Conservation (phyloP, 35 echinoderm and acorn worm species). For the Amphiura filiformis region DNA sequence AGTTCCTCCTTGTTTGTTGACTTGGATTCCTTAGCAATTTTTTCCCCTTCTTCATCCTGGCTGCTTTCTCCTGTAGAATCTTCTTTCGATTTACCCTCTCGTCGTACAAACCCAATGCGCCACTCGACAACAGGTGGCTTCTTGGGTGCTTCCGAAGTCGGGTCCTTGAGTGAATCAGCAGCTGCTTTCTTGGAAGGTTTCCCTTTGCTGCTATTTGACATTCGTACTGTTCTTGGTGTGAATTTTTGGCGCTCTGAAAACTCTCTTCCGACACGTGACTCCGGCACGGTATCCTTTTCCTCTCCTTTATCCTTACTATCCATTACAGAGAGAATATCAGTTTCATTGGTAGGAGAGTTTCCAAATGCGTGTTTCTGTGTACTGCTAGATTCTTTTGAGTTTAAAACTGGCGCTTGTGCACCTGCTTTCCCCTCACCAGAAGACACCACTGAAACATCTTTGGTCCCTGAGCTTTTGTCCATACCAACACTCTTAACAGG, state of each 20-base stretch:
- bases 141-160: background rate
- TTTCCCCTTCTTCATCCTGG: background rate
- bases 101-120: slow-evolving; percentile 33
- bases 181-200: slow-evolving; percentile 3
- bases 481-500: background rate
- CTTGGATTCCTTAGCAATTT: background rate
- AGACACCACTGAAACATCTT: background rate
- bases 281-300: background rate
- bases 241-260: slow-evolving; percentile 1
- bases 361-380: too few relatives aligned
- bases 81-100: background rate
- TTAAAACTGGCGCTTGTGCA: too few relatives aligned
- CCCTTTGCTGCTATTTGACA: background rate
- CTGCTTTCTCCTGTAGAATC: background rate
- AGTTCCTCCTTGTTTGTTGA: background rate
- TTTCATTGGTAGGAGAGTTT: too few relatives aligned
- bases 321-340: background rate
- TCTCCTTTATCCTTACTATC: too few relatives aligned
- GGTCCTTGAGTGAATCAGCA: too few relatives aligned
- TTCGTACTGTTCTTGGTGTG: slow-evolving; percentile 1
- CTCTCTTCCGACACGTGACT: background rate
- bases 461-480: background rate
- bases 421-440: too few relatives aligned
- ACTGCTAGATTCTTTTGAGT: too few relatives aligned
- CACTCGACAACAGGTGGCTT: slow-evolving; percentile 29